Evolutionary conservation across 2,888 invertebrate species (phyloP).

Genomic region (Cerastis leucographa): DNA sequence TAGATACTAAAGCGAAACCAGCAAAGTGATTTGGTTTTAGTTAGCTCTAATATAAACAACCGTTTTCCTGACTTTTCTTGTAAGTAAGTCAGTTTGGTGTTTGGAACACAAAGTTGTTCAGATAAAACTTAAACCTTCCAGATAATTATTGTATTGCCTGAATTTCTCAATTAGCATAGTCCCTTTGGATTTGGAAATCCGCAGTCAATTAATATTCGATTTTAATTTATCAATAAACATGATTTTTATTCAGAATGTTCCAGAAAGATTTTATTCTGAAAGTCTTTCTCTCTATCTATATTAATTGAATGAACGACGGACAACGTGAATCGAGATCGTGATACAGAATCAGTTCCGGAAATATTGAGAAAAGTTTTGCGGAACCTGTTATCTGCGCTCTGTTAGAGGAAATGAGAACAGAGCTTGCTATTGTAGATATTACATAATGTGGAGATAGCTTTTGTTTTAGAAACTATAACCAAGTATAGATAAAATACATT

Average conservation of each 20-base stretch:
- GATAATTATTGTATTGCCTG: background rate
- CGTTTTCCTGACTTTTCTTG: no score
- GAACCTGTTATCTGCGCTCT: slow-evolving; percentile 12
- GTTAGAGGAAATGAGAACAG: background rate
- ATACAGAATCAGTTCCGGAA: slow-evolving; percentile 2
- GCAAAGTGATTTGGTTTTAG: background rate
- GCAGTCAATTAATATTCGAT: slow-evolving; percentile 5
- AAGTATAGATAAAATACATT: background rate
- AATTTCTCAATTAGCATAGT: background rate
- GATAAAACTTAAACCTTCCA: background rate
- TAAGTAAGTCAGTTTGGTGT: background rate
- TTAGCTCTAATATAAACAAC: background rate
- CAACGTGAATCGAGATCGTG: slow-evolving; percentile 22
- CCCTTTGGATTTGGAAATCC: background rate
- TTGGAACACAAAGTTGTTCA: background rate
- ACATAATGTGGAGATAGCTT: background rate
- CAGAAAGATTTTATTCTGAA: no score
- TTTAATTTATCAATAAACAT: slow-evolving; percentile 1
- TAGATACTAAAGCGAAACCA: background rate
- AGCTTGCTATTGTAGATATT: background rate
- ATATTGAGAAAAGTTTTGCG: slow-evolving; percentile 27
- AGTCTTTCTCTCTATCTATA: no score
- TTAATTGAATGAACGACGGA: slow-evolving; percentile 3
- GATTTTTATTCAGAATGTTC: slow-evolving; percentile 5
- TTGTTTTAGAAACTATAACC: slow-evolving; percentile 6